These are phyloP conservation scores for Limanda limanda DNA, from an alignment of 2,113 vertebrate genomes.

Conservation along the genomic window DNA sequence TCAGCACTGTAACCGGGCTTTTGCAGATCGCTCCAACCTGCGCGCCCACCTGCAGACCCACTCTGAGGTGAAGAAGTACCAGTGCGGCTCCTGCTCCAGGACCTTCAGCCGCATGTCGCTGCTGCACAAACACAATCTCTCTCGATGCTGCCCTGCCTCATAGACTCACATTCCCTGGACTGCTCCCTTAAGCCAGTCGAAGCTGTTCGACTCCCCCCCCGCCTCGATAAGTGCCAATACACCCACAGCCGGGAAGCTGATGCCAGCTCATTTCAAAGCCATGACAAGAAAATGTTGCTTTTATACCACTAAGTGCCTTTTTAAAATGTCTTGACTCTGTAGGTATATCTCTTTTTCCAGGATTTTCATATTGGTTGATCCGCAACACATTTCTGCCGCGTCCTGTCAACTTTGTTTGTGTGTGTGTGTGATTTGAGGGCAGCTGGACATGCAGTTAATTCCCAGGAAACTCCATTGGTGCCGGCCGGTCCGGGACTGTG, in stretches of 20 bases:
- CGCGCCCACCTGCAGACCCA: constrained; percentile 98
- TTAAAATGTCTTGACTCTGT: constrained; percentile 20
- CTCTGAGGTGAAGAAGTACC: constrained; percentile 98
- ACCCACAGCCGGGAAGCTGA: constrained; percentile 9
- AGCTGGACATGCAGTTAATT: constrained; percentile 79
- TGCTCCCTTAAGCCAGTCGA: constrained; percentile 6
- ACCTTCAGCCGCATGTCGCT: constrained; percentile 99
- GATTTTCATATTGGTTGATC: constrained; percentile 2
- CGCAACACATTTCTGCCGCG: constrained; percentile 3
- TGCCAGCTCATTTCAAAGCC: constrained; percentile 14
- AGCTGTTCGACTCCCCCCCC: constrained; percentile 1
- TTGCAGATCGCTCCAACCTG: constrained; percentile 97
- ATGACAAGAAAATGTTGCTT: constrained; percentile 1
- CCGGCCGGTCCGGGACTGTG: constrained; percentile 82
- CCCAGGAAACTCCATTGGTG: constrained; percentile 80
- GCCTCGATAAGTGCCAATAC: not conserved
- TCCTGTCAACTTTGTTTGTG: constrained; percentile 26
- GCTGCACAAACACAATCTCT: constrained; percentile 93
- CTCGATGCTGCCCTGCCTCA: constrained; percentile 87
- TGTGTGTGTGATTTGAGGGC: constrained; percentile 50
- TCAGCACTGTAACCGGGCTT: constrained; percentile 94
- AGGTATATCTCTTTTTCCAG: not conserved
- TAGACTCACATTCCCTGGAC: constrained; percentile 70
- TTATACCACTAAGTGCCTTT: constrained; percentile 54
- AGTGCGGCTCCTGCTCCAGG: constrained; percentile 91